phyloP scores from a whole-genome alignment of 2,797 vertebrate genomes.

The Sebastes steindachneri region DNA sequence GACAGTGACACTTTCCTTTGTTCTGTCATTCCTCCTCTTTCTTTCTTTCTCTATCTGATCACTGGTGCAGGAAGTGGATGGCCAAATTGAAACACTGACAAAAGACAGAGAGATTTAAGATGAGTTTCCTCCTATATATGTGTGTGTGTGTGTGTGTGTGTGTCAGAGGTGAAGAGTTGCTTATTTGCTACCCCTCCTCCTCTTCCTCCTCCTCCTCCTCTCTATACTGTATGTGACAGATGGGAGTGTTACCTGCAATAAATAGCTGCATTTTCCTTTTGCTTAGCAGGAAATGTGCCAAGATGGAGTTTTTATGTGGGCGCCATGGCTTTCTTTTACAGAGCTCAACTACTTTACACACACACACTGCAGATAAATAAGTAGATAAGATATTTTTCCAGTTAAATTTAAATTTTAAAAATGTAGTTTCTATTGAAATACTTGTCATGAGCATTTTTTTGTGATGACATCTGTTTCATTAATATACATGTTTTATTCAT shows the following conservation, averaged over 20 bases:
- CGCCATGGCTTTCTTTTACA: not conserved
- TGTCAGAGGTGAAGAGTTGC: constrained; percentile 16
- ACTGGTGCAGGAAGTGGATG: constrained; percentile 47
- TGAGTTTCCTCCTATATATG: constrained; percentile 17
- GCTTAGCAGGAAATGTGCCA: constrained; percentile 22
- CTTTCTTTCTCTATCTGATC: constrained; percentile 38
- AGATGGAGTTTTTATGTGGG: constrained; percentile 4
- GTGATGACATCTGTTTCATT: too few relatives aligned
- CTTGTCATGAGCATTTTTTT: too few relatives aligned
- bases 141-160: constrained; percentile 18
- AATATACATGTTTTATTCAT: too few relatives aligned
- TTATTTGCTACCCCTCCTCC: constrained; percentile 3
- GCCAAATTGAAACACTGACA: constrained; percentile 65
- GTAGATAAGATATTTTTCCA: too few relatives aligned
- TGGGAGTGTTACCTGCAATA: constrained; percentile 27
- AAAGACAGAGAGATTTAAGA: constrained; percentile 37
- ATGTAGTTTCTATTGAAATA: too few relatives aligned
- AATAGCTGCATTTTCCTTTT: constrained; percentile 10
- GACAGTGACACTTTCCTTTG: constrained; percentile 37
- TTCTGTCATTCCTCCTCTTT: constrained; percentile 31
- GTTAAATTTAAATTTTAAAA: too few relatives aligned
- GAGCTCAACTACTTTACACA: not conserved
- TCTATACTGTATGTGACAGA: constrained; percentile 31
- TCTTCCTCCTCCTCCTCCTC: not conserved
- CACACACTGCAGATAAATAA: not conserved